phyloP scores from a whole-genome alignment of 2,797 vertebrate genomes.

The Sebastes minor region DNA sequence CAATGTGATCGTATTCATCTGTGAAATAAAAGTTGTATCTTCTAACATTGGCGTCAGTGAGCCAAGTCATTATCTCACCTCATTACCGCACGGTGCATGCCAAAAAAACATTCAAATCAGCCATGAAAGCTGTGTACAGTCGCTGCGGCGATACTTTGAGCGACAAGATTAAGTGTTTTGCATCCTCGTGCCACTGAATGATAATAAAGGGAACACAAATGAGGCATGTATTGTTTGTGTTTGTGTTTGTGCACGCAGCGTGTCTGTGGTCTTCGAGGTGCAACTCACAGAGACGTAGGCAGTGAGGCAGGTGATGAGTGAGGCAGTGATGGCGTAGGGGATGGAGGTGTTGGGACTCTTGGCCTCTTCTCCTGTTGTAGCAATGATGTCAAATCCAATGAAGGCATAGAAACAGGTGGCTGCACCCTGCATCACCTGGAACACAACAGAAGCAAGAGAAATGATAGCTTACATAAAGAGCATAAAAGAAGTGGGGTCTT shows the following conservation, averaged over 20 bases:
- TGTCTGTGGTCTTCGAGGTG: not conserved
- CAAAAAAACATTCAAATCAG: not conserved
- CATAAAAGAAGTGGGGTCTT: not conserved
- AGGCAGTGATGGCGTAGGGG: conserved; percentile 97
- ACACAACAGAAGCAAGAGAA: not conserved
- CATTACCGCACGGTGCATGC: not conserved
- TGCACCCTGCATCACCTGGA: conserved; percentile 95
- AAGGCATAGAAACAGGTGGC: conserved; percentile 98
- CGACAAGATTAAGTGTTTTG: not conserved
- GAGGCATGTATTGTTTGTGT: too few species aligned
- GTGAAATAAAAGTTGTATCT: not conserved
- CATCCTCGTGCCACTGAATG: not conserved
- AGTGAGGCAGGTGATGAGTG: conserved; percentile 94
- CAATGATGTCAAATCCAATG: conserved; percentile 98
- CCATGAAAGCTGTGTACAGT: not conserved
- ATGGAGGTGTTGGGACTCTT: conserved; percentile 99
- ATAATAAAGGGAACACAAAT: not conserved
- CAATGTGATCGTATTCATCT: not conserved
- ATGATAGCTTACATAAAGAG: not conserved
- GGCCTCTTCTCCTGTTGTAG: conserved; percentile 97
- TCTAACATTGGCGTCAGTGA: not conserved
- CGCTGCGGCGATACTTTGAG: not conserved
- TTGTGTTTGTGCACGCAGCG: not conserved
- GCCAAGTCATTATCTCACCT: not conserved
- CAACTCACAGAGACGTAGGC: conserved; percentile 97